A percentile compares a stretch with the other conserved stretches of the same genome.
phyloP scores from a whole-genome alignment of 2,797 vertebrate species.

The Onychomys torridus region DNA sequence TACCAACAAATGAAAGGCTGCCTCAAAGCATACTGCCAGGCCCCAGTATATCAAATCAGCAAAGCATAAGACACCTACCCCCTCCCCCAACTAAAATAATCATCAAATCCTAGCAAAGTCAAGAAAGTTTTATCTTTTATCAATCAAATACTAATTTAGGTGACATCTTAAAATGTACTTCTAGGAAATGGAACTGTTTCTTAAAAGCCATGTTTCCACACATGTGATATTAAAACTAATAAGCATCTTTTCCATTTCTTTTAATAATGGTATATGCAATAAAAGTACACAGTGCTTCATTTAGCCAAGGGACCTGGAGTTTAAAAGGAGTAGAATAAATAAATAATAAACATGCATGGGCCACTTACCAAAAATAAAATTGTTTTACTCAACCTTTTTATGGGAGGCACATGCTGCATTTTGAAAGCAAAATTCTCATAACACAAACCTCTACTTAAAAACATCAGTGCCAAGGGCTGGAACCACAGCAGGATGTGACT shows the following conservation, averaged over 20 bases:
- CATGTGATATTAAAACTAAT: slow-evolving; percentile 76
- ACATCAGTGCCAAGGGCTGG: slow-evolving; percentile 56
- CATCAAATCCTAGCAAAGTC: slow-evolving; percentile 71
- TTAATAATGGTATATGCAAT: slow-evolving; percentile 70
- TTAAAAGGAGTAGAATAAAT: slow-evolving; percentile 72
- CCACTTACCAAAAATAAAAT: slow-evolving; percentile 71
- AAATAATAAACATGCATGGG: slow-evolving; percentile 68
- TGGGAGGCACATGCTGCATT: slow-evolving; percentile 51
- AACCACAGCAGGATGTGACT: slow-evolving; percentile 63
- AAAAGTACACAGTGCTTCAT: slow-evolving; percentile 57
- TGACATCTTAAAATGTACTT: slow-evolving; percentile 59
- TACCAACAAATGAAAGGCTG: slow-evolving; percentile 63
- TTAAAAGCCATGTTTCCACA: slow-evolving; percentile 53
- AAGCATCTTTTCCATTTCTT: slow-evolving; percentile 66
- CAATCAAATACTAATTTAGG: slow-evolving; percentile 67
- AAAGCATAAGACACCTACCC: slow-evolving; percentile 53
- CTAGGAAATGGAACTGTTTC: slow-evolving; percentile 71
- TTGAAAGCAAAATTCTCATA: slow-evolving; percentile 79
- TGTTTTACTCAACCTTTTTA: slow-evolving; percentile 75
- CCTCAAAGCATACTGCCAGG: slow-evolving; percentile 48
- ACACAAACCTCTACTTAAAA: slow-evolving; percentile 73
- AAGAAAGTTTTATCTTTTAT: slow-evolving; percentile 43
- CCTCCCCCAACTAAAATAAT: slow-evolving; percentile 46
- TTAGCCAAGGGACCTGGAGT: slow-evolving; percentile 52
- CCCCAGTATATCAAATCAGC: slow-evolving; percentile 47